Conservation (phyloP, 2,888 invertebrate genomes). For the Eupsilia transversa region DNA sequence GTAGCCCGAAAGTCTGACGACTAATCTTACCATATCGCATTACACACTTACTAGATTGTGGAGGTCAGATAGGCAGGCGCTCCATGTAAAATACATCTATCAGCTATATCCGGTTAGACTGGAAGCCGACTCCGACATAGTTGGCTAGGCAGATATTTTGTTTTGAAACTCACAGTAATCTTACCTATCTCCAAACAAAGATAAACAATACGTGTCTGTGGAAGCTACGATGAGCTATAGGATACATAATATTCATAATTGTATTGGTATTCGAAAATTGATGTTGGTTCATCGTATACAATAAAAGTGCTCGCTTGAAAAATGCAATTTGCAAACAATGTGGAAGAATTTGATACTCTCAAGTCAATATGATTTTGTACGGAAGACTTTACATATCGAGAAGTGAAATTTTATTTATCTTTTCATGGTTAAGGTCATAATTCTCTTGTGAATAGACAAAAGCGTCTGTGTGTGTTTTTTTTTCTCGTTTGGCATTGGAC, state of each 20-base stretch:
- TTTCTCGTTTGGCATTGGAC: background rate
- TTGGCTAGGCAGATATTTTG: no score
- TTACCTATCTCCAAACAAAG: background rate
- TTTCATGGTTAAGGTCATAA: background rate
- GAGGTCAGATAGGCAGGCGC: no score
- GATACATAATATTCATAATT: slow-evolving; percentile 42
- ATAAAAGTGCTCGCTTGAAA: slow-evolving; percentile 37
- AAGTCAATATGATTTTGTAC: slow-evolving; percentile 27
- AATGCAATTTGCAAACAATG: slow-evolving; percentile 55
- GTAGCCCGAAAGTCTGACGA: no score
- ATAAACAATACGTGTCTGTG: no score
- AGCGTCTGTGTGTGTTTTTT: background rate
- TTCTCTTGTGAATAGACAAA: background rate
- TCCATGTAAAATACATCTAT: no score
- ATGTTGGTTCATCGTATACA: slow-evolving; percentile 44
- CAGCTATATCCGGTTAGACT: no score
- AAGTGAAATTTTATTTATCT: slow-evolving; percentile 1
- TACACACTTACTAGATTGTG: no score
- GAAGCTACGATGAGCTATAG: background rate
- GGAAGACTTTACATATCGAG: background rate
- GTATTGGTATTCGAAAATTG: slow-evolving; percentile 46
- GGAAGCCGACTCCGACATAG: no score
- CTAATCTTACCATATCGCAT: no score
- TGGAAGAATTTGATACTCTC: slow-evolving; percentile 26
- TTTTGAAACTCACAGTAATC: background rate